Percentiles rank a stretch among this genome's conserved stretches.
Conservation (phyloP, 2,113 vertebrate genomes). For the Mastomys coucha region DNA sequence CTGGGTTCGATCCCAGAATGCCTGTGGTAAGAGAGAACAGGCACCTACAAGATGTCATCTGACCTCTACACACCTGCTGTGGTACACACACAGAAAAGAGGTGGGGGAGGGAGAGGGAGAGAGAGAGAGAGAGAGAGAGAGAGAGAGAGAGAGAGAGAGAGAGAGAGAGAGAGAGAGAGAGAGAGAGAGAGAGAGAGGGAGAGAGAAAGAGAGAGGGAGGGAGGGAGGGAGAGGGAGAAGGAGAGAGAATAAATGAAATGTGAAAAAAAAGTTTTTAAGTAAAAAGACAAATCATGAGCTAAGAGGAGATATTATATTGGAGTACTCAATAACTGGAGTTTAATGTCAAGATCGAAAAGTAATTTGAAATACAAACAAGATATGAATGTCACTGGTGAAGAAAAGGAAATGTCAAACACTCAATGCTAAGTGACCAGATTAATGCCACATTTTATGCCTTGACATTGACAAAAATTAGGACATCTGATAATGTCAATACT, state of each 20-base stretch:
- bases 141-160: too few species aligned
- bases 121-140: too few species aligned
- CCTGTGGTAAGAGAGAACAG: neutral
- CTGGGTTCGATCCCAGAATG: neutral
- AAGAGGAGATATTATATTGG: neutral
- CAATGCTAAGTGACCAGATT: neutral
- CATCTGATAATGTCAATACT: neutral
- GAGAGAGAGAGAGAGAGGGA: too few species aligned
- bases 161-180: too few species aligned
- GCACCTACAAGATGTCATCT: neutral
- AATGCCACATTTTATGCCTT: neutral
- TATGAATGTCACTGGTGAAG: neutral
- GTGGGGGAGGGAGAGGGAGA: too few species aligned
- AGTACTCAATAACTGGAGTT: neutral
- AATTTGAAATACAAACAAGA: neutral
- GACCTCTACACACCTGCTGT: neutral
- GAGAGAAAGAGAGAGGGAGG: neutral
- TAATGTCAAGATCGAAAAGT: neutral
- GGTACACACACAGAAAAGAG: too few species aligned
- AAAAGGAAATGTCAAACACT: neutral
- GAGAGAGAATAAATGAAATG: neutral
- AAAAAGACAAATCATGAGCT: neutral
- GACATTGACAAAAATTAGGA: neutral
- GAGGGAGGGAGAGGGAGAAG: too few species aligned
- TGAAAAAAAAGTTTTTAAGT: neutral